Conservation (phyloP, 2,888 invertebrate species). For the Nephrotoma guestfalica region DNA sequence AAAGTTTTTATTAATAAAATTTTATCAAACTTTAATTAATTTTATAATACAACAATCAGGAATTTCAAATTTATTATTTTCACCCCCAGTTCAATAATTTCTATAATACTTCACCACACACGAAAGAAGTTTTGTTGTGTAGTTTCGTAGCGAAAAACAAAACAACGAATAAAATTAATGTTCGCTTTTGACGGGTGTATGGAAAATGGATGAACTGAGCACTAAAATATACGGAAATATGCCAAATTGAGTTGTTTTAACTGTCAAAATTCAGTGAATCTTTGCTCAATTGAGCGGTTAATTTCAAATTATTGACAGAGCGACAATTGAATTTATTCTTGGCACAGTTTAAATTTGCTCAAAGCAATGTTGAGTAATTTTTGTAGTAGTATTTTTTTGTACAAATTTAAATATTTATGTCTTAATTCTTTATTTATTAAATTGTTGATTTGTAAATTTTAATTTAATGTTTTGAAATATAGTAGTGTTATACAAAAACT, state of each 20-base stretch:
- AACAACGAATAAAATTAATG: neutral
- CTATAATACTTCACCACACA: neutral
- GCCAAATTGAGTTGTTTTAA: neutral
- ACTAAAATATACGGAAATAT: neutral
- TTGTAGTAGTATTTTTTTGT: neutral
- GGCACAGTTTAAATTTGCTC: neutral
- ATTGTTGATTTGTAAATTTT: neutral
- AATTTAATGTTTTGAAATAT: too few relatives aligned
- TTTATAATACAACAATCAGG: neutral
- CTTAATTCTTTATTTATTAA: neutral
- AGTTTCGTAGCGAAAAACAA: neutral
- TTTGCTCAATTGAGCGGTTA: neutral
- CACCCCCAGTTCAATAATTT: neutral
- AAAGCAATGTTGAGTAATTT: neutral
- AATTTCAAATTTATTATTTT: neutral
- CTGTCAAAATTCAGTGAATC: neutral
- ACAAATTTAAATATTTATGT: neutral
- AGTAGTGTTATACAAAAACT: too few relatives aligned
- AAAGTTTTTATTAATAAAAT: neutral
- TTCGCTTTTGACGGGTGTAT: neutral
- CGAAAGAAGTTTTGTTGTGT: neutral
- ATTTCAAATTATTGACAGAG: neutral
- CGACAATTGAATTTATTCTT: neutral
- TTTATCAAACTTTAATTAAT: neutral
- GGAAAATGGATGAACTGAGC: neutral